phyloP scores from a whole-genome alignment of 2,797 vertebrate species.

The Falco naumanni region DNA sequence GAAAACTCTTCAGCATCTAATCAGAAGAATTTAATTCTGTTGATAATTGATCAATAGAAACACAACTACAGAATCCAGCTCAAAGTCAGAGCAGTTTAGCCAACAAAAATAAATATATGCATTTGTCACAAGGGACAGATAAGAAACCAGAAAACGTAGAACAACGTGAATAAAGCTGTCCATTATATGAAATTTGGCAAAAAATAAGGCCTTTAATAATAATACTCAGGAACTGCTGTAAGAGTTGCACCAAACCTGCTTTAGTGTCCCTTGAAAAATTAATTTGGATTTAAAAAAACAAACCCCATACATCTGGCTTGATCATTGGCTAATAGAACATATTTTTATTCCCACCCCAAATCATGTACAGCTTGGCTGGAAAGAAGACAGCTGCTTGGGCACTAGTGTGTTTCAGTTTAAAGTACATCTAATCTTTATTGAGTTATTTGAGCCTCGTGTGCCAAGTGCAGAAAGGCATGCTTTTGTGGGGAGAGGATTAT shows the following conservation, averaged over 20 bases:
- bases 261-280: slow-evolving; percentile 11
- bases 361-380: slow-evolving; percentile 41
- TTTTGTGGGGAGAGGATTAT: neutral
- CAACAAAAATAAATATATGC: neutral
- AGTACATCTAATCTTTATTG: slow-evolving; percentile 63
- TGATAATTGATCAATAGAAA: neutral
- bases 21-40: neutral
- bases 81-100: neutral
- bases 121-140: neutral
- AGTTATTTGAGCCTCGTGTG: slow-evolving; percentile 17
- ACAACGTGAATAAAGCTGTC: neutral
- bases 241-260: neutral
- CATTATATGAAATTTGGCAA: neutral
- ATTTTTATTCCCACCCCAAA: slow-evolving; percentile 35
- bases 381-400: slow-evolving; percentile 49
- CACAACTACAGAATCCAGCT: neutral
- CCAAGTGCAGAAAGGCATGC: slow-evolving; percentile 27
- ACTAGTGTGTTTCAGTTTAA: slow-evolving; percentile 7
- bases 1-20: neutral
- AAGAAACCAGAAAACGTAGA: neutral
- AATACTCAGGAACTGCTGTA: neutral
- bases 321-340: slow-evolving; percentile 1
- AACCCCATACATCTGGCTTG: neutral
- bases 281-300: neutral
- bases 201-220: neutral